These are phyloP conservation scores for Speoplatyrhinus poulsoni DNA, from an alignment of 2,113 vertebrate genomes.

Conservation along the genomic window DNA sequence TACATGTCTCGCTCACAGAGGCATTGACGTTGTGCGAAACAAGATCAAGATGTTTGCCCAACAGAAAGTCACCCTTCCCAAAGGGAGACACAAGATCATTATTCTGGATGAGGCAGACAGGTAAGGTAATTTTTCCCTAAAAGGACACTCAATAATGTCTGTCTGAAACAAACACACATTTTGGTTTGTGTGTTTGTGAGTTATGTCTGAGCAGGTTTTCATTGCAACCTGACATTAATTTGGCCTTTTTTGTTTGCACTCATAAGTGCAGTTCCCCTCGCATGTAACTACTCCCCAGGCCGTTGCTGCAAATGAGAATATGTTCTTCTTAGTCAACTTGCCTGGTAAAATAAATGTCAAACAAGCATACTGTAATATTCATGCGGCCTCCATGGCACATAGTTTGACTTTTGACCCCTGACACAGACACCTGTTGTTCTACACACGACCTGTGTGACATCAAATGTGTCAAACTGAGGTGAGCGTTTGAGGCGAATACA, in stretches of 20 bases:
- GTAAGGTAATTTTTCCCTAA: slow-evolving; percentile 58
- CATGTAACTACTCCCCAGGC: too few species aligned
- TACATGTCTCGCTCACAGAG: slow-evolving; percentile 68
- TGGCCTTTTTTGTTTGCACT: too few species aligned
- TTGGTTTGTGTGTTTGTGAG: background rate
- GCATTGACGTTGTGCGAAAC: slow-evolving; percentile 97
- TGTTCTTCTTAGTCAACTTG: too few species aligned
- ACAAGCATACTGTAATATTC: background rate
- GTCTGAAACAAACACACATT: background rate
- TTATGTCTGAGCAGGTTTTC: background rate
- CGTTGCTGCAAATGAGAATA: too few species aligned
- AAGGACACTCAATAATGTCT: background rate
- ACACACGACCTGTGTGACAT: too few species aligned
- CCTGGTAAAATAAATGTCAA: too few species aligned
- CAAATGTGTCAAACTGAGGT: too few species aligned
- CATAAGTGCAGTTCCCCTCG: too few species aligned
- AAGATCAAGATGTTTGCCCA: slow-evolving; percentile 99
- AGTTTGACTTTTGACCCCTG: background rate
- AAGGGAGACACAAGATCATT: slow-evolving; percentile 95
- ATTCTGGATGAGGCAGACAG: slow-evolving; percentile 98
- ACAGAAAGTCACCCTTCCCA: slow-evolving; percentile 95
- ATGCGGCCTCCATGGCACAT: background rate
- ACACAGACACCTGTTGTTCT: background rate
- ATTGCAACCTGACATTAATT: background rate
- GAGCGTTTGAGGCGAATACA: too few species aligned